These are phyloP conservation scores for Pristionchus exspectatus DNA, from an alignment of 2,888 invertebrate genomes.

Conservation along the genomic window DNA sequence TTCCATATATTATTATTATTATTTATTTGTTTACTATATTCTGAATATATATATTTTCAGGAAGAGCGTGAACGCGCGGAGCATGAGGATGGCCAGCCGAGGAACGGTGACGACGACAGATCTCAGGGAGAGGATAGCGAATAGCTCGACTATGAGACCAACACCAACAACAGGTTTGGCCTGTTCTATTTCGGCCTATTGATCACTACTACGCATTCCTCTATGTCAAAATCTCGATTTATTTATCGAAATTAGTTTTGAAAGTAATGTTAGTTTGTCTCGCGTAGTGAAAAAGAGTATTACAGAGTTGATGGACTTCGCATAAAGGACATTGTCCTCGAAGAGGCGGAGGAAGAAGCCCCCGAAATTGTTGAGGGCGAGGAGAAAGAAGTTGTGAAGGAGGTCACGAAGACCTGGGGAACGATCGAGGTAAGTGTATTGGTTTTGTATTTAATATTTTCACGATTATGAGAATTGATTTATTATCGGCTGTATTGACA, in stretches of 20 bases:
- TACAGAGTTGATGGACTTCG: conserved; percentile 68
- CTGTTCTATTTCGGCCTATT: too few species aligned
- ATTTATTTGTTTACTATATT: too few species aligned
- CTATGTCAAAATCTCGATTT: too few species aligned
- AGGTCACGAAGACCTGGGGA: conserved; percentile 54
- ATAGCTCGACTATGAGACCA: conserved; percentile 67
- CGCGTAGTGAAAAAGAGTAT: neutral
- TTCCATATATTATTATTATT: neutral
- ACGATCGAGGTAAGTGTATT: conserved; percentile 40
- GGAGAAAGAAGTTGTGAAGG: conserved; percentile 60
- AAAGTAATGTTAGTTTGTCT: neutral
- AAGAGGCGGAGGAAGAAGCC: conserved; percentile 60
- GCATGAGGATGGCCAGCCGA: conserved; percentile 47
- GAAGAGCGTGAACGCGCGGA: conserved; percentile 59
- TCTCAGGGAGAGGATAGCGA: conserved; percentile 66
- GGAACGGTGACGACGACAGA: conserved; percentile 53
- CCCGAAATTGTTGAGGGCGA: conserved; percentile 63
- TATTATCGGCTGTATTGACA: too few species aligned
- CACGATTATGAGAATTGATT: too few species aligned
- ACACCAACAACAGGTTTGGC: conserved; percentile 49
- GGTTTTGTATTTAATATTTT: neutral
- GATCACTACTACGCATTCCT: too few species aligned
- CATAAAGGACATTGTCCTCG: conserved; percentile 70
- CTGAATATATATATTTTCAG: too few species aligned
- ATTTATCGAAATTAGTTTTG: too few species aligned